Evolutionary conservation across 2,113 vertebrate genomes (phyloP), one percentile per base, ranked within the genome.

Genomic region (Hyaena hyaena): DNA sequence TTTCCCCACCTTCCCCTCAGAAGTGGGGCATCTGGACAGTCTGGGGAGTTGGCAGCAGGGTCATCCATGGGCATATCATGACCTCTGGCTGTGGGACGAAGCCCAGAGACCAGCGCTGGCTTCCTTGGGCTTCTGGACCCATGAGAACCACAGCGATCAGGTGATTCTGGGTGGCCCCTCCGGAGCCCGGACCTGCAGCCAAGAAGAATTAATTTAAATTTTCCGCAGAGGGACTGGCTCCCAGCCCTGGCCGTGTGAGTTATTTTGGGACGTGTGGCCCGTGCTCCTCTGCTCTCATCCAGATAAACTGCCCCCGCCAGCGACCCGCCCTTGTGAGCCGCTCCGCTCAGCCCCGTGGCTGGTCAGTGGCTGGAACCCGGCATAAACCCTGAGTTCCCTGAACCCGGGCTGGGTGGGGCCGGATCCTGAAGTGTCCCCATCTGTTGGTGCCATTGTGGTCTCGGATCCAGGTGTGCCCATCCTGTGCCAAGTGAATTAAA

Each of bases 121-220:
- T 79, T 90, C 31, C 61, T n/a, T 19, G 94, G 85, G 66, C 45
- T 82, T 80, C 79, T 33, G 39, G 65, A 35, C 21, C 35, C n/a
- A 2, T 35, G n/a, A 19, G 48, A 31, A 35, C 48, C 55, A 2
- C 5, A 3, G 26, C 0, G 0, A 28, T 94, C 84, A 21, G 71
- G 61, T 73, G 81, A 43, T 48, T 74, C 77, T 39, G 48, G n/a
- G 86, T 48, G 76, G 39, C 16, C 53, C 21, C 9, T 19, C 28
- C 17, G 39, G 69, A 74, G 15, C 35, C 43, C 33, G 35, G 87
- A 26, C 43, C 68, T 77, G n/a, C 15, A 61, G 50, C 93, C 28
- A 0, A 58, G 91, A 87, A 87, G 92, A 97, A 95, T 96, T 93
- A 4, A 85, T 91, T 97, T 95, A 97, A 96, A 93, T 19, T 98